Conservation (phyloP, 92 coral and sea anemone genomes). For the Paragorgia papillata region DNA sequence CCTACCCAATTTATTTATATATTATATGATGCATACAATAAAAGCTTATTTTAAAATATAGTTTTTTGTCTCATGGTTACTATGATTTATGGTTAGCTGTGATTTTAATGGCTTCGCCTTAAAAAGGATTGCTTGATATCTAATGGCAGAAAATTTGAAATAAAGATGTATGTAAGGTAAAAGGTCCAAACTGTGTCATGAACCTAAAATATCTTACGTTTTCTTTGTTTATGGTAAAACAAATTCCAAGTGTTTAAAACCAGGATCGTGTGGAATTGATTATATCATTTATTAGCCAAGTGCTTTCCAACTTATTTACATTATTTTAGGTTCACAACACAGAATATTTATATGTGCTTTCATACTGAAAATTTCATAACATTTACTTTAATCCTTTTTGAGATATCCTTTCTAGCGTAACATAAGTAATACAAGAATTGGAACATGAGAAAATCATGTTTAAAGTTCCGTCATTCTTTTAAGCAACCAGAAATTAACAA, state of each 20-base stretch:
- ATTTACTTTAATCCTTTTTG: background rate
- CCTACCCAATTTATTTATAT: too few relatives aligned
- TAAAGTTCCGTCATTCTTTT: conserved; percentile 1
- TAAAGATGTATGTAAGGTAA: background rate
- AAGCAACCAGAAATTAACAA: background rate
- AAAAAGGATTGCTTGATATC: conserved; percentile 33
- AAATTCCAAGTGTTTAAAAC: background rate
- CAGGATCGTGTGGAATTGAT: background rate
- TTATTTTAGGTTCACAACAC: too few relatives aligned
- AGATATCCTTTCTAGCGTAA: conserved; percentile 18
- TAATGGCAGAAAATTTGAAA: background rate
- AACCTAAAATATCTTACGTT: conserved; percentile 18
- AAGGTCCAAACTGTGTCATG: conserved; percentile 41
- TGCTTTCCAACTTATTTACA: background rate
- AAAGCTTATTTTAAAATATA: background rate
- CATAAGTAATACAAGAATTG: conserved; percentile 13
- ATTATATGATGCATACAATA: background rate
- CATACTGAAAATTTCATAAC: conserved; percentile 15
- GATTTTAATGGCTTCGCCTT: conserved; percentile 10
- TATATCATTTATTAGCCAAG: background rate
- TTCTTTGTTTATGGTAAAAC: background rate
- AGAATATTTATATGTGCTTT: background rate
- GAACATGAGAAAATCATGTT: conserved; percentile 6
- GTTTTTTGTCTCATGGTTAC: conserved; percentile 8
- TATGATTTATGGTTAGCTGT: conserved; percentile 34